Conservation (phyloP, 2,797 vertebrate genomes). For the Numenius phaeopus region DNA sequence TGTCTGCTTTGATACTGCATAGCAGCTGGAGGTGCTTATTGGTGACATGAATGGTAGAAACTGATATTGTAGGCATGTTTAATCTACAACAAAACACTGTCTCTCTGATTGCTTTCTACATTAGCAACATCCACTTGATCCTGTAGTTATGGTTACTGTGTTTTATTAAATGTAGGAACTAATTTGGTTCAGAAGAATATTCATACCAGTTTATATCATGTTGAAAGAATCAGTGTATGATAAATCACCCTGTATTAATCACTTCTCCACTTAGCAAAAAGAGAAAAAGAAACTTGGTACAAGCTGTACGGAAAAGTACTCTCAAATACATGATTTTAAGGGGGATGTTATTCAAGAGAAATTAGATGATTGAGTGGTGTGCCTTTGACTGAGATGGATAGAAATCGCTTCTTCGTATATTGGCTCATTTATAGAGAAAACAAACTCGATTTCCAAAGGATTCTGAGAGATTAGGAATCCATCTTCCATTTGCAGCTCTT, state of each 20-base stretch:
- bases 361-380: background rate
- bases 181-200: background rate
- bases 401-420: background rate
- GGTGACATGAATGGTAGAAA: background rate
- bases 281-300: background rate
- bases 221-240: background rate
- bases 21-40: background rate
- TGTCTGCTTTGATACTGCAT: background rate
- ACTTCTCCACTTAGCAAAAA: background rate
- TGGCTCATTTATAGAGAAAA: background rate
- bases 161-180: background rate
- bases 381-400: background rate
- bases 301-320: background rate
- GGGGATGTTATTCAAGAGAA: background rate
- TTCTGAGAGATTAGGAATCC: background rate
- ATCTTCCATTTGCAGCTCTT: background rate
- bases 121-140: background rate
- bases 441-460: slow-evolving; percentile 10
- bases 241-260: background rate
- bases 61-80: background rate
- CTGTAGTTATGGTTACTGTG: slow-evolving; percentile 6
- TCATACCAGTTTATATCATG: background rate
- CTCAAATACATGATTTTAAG: background rate
- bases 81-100: background rate
- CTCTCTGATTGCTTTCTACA: background rate